Conservation (phyloP, 1,140 invertebrate genomes). For the Melipona quadrifasciata region DNA sequence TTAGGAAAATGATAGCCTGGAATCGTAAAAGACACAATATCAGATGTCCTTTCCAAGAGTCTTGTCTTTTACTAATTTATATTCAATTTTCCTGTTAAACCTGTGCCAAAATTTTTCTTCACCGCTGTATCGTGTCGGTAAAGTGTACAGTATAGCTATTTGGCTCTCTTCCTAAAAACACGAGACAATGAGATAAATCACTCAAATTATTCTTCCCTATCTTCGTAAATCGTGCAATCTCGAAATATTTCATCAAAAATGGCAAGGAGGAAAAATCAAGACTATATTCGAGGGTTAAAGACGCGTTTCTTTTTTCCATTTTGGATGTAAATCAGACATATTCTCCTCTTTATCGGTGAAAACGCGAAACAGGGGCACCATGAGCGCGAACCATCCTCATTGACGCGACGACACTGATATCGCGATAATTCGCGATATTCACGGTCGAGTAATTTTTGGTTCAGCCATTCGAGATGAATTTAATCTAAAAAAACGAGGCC, state of each 20-base stretch:
- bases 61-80: too few relatives aligned
- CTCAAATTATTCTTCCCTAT: not conserved
- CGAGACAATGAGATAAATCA: not conserved
- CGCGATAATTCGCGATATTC: constrained; percentile 43
- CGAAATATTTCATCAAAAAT: not conserved
- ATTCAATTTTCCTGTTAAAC: too few relatives aligned
- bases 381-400: not conserved
- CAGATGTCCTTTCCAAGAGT: too few relatives aligned
- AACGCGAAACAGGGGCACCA: not conserved
- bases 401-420: constrained; percentile 9
- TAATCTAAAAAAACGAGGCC: constrained; percentile 38
- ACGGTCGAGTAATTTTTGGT: constrained; percentile 34
- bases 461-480: constrained; percentile 3
- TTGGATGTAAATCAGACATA: too few relatives aligned
- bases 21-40: too few relatives aligned
- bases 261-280: too few relatives aligned
- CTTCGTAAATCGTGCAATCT: not conserved
- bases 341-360: not conserved
- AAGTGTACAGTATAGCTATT: not conserved
- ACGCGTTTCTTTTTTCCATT: not conserved
- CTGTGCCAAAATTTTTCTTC: too few relatives aligned
- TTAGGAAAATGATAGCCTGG: too few relatives aligned
- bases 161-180: not conserved
- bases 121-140: not conserved
- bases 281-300: not conserved